A percentile compares a stretch with the other conserved stretches of the same genome.
Evolutionary conservation across 2,888 invertebrate species (phyloP).

Genomic region (Drosophila cyrtoloma): DNA sequence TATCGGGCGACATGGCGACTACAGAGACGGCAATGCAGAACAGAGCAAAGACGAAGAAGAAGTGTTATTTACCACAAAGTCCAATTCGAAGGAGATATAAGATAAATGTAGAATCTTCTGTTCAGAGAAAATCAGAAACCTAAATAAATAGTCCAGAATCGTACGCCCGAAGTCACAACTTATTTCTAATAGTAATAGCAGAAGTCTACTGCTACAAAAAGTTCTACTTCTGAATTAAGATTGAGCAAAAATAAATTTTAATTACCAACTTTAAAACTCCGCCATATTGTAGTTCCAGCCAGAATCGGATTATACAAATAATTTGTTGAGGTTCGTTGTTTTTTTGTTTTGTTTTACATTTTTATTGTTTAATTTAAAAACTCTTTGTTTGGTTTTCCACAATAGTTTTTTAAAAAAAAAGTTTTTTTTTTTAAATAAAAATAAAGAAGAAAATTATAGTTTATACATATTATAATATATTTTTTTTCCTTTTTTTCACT

Average conservation of each 20-base stretch:
- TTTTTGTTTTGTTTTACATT: neutral
- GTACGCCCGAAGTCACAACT: neutral
- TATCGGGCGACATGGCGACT: neutral
- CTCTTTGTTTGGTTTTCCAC: slow-evolving; percentile 71
- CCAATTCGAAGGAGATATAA: neutral
- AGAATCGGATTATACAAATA: neutral
- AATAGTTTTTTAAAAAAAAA: slow-evolving; percentile 58
- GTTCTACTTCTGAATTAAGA: neutral
- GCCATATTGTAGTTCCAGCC: neutral
- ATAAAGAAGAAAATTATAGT: slow-evolving; percentile 71
- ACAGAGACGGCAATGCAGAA: neutral
- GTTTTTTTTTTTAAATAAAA: slow-evolving; percentile 52
- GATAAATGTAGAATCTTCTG: neutral
- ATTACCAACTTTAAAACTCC: neutral
- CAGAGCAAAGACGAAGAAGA: neutral
- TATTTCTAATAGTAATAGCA: neutral
- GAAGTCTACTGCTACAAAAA: neutral
- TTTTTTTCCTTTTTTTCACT: slow-evolving; percentile 61
- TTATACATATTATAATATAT: slow-evolving; percentile 58
- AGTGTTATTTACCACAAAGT: neutral
- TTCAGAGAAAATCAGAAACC: neutral
- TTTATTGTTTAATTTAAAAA: slow-evolving; percentile 4
- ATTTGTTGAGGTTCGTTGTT: neutral
- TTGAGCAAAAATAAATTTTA: neutral
- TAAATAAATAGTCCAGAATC: neutral